phyloP scores from a whole-genome alignment of 2,113 vertebrate species.

The Entomyzon cyanotis region DNA sequence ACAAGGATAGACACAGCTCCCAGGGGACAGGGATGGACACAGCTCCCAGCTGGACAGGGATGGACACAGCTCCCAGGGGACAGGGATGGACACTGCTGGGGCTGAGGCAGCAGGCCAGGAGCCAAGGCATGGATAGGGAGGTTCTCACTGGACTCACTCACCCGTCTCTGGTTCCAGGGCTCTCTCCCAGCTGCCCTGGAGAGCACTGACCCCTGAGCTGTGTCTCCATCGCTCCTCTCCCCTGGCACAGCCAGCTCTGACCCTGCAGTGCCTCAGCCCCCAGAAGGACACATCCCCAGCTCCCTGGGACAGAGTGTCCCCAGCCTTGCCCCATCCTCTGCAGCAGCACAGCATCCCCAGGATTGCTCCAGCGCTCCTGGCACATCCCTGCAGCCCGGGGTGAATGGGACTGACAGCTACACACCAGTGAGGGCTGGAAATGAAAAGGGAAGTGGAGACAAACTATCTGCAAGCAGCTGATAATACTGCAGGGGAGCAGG shows the following conservation, averaged over 20 bases:
- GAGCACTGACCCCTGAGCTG: not conserved
- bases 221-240: not conserved
- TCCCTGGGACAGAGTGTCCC: not conserved
- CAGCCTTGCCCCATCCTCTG: not conserved
- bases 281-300: rapidly evolving
- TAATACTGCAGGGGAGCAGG: not conserved
- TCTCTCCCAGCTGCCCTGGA: not conserved
- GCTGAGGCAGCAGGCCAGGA: not conserved
- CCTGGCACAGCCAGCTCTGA: rapidly evolving
- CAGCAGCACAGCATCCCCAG: not conserved
- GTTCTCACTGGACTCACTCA: not conserved
- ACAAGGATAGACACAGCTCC: too few relatives aligned
- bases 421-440: not conserved
- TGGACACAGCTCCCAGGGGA: not conserved
- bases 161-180: not conserved
- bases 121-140: not conserved
- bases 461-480: conserved; percentile 22
- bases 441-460: not conserved
- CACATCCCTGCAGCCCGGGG: not conserved
- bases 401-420: not conserved
- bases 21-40: too few relatives aligned
- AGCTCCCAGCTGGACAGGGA: not conserved
- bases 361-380: not conserved
- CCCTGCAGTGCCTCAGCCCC: not conserved
- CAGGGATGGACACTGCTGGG: not conserved